A percentile compares a stretch with the other conserved stretches of the same genome.
Evolutionary conservation across 2,797 vertebrate genomes (phyloP).

Genomic region (Microctenopoma steveboyesi): DNA sequence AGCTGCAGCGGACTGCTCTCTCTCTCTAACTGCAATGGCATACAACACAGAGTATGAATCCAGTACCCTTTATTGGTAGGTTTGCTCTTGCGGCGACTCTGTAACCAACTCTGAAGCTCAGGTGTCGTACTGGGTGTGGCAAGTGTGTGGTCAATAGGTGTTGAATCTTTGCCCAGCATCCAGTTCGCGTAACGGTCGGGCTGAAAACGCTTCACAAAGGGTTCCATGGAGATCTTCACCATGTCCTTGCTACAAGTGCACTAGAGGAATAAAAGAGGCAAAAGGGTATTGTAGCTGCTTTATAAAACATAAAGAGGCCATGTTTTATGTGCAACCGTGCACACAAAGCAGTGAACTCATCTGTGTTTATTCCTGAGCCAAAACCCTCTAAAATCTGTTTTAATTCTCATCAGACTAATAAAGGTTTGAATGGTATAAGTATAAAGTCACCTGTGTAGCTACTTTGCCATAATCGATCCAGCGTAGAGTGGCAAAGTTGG

Average conservation of each 20-base stretch:
- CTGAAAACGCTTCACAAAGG: conserved; percentile 96
- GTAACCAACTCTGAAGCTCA: conserved; percentile 91
- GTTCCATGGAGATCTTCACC: conserved; percentile 98
- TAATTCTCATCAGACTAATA: background rate
- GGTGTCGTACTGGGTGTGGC: conserved; percentile 91
- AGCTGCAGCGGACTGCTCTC: background rate
- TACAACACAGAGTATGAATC: background rate
- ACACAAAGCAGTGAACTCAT: background rate
- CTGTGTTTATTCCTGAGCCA: background rate
- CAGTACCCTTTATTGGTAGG: conserved; percentile 83
- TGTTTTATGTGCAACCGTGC: background rate
- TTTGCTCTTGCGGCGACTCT: conserved; percentile 83
- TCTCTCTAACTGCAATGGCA: background rate
- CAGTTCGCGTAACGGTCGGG: conserved; percentile 92
- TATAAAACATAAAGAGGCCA: background rate
- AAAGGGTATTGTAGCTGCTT: background rate
- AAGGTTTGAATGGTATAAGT: background rate
- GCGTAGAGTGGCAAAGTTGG: conserved; percentile 94
- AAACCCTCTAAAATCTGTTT: background rate
- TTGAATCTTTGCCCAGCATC: conserved; percentile 94
- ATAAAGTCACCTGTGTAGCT: conserved; percentile 90
- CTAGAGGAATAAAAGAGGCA: conserved; percentile 69
- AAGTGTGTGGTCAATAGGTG: conserved; percentile 90
- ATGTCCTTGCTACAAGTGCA: conserved; percentile 96
- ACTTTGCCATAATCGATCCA: conserved; percentile 98